Conservation (phyloP, 2,113 vertebrate species). For the Lophochroa leadbeateri region DNA sequence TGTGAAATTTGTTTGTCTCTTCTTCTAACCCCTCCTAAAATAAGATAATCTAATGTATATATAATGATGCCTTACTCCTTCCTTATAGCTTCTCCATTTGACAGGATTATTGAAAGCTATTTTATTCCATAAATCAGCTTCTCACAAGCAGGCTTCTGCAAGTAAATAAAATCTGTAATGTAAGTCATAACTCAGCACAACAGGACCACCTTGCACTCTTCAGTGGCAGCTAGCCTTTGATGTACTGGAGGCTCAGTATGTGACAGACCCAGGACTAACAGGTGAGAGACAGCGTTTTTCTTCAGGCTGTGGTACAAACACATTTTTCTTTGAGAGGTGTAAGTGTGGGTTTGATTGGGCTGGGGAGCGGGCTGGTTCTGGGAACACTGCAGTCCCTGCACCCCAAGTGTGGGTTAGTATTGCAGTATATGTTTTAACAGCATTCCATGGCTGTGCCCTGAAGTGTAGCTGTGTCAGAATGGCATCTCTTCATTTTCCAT, state of each 20-base stretch:
- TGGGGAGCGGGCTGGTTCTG: not conserved
- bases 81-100: not conserved
- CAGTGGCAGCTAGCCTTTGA: not conserved
- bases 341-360: not conserved
- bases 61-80: not conserved
- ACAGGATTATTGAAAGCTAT: not conserved
- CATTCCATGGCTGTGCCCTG: not conserved
- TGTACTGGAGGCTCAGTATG: not conserved
- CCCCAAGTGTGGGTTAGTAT: not conserved
- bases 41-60: not conserved
- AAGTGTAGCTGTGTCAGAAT: not conserved
- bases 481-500: not conserved
- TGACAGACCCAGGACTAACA: not conserved
- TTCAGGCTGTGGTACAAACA: not conserved
- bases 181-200: not conserved
- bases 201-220: not conserved
- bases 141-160: not conserved
- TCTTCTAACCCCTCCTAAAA: not conserved
- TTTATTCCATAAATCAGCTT: not conserved
- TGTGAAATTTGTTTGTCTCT: not conserved
- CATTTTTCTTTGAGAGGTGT: not conserved
- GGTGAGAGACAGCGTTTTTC: not conserved
- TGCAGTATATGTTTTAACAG: fast-evolving
- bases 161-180: not conserved
- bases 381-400: not conserved